Evolutionary conservation across 2,888 invertebrate genomes (phyloP).

Genomic region (Alentia gelatinosa): DNA sequence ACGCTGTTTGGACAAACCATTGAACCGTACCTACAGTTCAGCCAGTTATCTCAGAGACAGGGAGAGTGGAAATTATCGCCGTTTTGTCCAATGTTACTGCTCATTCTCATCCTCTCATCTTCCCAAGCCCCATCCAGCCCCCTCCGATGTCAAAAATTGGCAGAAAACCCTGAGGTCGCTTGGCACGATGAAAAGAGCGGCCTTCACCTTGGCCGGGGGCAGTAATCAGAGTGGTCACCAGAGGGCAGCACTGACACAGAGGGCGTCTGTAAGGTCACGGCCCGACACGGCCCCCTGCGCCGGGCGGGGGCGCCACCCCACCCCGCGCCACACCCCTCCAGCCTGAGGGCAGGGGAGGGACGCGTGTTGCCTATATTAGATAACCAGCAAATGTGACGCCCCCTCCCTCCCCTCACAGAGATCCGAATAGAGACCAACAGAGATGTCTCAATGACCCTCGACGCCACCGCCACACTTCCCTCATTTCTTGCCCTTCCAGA

Average conservation of each 20-base stretch:
- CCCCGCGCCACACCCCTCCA: background rate
- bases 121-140: background rate
- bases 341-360: background rate
- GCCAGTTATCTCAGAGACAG: background rate
- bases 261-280: conserved; percentile 21
- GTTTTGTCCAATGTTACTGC: background rate
- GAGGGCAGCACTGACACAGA: conserved; percentile 34
- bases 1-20: too few relatives aligned
- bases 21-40: background rate
- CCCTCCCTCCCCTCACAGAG: too few relatives aligned
- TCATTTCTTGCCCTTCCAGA: too few relatives aligned
- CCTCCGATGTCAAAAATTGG: background rate
- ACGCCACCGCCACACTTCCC: too few relatives aligned
- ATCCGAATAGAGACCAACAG: too few relatives aligned
- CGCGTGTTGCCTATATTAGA: conserved; percentile 25
- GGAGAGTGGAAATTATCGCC: too few relatives aligned
- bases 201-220: conserved; percentile 37
- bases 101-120: background rate
- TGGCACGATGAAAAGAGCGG: background rate
- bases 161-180: background rate
- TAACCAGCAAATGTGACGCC: background rate
- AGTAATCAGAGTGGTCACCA: background rate
- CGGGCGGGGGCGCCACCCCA: background rate
- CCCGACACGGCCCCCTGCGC: background rate
- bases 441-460: too few relatives aligned